A percentile compares a stretch with the other conserved stretches of the same genome.
These are phyloP conservation scores for Oreocharis arfaki DNA, from an alignment of 2,113 vertebrate genomes.

Conservation along the genomic window DNA sequence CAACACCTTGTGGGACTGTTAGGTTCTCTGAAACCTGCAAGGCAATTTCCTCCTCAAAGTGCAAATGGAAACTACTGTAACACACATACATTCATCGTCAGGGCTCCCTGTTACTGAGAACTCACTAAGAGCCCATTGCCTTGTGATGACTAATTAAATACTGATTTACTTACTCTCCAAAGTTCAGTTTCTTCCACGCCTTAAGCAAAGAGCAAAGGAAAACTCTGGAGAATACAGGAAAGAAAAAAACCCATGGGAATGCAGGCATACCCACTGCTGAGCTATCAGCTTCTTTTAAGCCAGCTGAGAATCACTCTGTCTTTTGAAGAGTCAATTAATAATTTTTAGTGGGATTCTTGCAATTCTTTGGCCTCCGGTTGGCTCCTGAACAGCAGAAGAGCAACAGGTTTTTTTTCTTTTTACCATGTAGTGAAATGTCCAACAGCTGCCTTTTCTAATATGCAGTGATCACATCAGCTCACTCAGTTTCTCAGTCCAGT, in stretches of 20 bases:
- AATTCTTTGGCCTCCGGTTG: background rate
- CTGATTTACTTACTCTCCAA: slow-evolving; percentile 12
- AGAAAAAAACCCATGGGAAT: background rate
- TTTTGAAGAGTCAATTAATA: background rate
- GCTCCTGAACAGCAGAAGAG: background rate
- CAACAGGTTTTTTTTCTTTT: background rate
- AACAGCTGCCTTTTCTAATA: background rate
- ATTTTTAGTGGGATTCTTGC: background rate
- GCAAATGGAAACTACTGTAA: background rate
- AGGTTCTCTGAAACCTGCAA: background rate
- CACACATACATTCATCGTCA: background rate
- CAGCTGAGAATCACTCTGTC: background rate
- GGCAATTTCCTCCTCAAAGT: slow-evolving; percentile 2
- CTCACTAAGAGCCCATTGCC: background rate
- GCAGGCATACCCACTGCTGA: background rate
- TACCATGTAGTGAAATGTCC: background rate
- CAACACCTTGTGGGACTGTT: background rate
- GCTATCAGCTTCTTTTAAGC: background rate
- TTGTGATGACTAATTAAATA: slow-evolving; percentile 8
- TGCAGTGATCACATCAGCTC: background rate
- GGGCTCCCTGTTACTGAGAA: background rate
- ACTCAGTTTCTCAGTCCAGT: background rate
- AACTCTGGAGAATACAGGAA: background rate
- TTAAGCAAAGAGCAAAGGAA: slow-evolving; percentile 28
- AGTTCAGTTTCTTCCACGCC: slow-evolving; percentile 11